These are phyloP conservation scores for Temnothorax longispinosus DNA, from an alignment of 1,140 invertebrate species.

Conservation along the genomic window DNA sequence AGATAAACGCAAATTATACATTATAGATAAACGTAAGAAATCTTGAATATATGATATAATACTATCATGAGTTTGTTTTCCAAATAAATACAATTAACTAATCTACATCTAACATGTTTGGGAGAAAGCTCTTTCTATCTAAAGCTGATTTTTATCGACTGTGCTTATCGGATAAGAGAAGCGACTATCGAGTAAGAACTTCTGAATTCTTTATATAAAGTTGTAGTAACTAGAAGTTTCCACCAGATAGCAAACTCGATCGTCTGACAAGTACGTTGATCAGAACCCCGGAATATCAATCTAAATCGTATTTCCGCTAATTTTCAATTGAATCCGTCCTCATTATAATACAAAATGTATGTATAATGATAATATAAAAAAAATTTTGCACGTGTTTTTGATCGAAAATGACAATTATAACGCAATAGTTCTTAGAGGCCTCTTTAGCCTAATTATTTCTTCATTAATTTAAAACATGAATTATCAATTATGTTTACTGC, in stretches of 20 bases:
- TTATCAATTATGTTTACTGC: background rate
- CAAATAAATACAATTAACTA: background rate
- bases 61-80: background rate
- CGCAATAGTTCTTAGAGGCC: background rate
- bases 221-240: slow-evolving; percentile 1
- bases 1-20: background rate
- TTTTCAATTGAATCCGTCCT: background rate
- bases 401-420: background rate
- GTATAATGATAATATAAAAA: background rate
- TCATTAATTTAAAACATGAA: background rate
- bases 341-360: background rate
- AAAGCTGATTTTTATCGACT: slow-evolving; percentile 11
- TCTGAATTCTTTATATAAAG: slow-evolving; percentile 1
- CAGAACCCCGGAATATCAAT: background rate
- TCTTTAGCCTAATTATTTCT: background rate
- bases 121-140: background rate
- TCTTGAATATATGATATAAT: background rate
- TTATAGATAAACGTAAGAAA: background rate
- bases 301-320: slow-evolving; percentile 3
- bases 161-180: background rate
- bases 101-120: background rate
- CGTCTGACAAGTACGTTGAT: background rate
- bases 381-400: background rate
- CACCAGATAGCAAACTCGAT: background rate
- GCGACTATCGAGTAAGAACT: background rate